Percentiles rank a stretch among this genome's conserved stretches.
Conservation (phyloP, 2,888 invertebrate genomes). For the Eupithecia insigniata region DNA sequence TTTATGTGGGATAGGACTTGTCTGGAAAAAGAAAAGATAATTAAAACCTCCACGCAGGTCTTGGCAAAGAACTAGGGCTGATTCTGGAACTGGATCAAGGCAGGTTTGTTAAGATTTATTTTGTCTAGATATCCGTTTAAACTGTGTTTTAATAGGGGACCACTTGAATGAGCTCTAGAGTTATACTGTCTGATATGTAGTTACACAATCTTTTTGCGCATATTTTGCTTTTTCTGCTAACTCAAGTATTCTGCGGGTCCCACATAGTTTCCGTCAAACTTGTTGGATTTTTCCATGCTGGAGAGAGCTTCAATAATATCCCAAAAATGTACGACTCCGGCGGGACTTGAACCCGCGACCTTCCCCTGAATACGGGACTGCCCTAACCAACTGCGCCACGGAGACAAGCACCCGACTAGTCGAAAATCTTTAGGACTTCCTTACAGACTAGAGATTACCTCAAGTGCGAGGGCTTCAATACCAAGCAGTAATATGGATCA, state of each 20-base stretch:
- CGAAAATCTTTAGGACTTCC: too few species aligned
- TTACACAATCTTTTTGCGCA: neutral
- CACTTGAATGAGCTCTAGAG: neutral
- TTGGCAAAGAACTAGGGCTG: neutral
- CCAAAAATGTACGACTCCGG: too few species aligned
- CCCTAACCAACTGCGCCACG: too few species aligned
- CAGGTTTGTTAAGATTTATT: neutral
- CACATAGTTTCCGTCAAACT: neutral
- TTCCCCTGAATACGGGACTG: too few species aligned
- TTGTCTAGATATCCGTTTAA: neutral
- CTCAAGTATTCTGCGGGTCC: neutral
- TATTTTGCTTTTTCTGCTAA: neutral
- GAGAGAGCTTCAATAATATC: too few species aligned
- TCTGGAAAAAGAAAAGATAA: slow-evolving; percentile 69
- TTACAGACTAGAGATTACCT: too few species aligned
- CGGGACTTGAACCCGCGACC: too few species aligned
- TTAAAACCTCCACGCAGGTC: neutral
- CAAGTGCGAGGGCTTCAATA: too few species aligned
- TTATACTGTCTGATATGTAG: too few species aligned
- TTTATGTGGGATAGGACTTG: slow-evolving; percentile 91
- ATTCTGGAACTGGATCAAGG: neutral
- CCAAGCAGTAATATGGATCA: too few species aligned
- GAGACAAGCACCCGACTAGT: too few species aligned
- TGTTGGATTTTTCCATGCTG: too few species aligned
- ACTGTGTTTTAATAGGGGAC: neutral